Percentiles rank a stretch among this genome's conserved stretches.
phyloP scores from a whole-genome alignment of 53 echinoderm and acorn worm species.

The Holothuria scabra region DNA sequence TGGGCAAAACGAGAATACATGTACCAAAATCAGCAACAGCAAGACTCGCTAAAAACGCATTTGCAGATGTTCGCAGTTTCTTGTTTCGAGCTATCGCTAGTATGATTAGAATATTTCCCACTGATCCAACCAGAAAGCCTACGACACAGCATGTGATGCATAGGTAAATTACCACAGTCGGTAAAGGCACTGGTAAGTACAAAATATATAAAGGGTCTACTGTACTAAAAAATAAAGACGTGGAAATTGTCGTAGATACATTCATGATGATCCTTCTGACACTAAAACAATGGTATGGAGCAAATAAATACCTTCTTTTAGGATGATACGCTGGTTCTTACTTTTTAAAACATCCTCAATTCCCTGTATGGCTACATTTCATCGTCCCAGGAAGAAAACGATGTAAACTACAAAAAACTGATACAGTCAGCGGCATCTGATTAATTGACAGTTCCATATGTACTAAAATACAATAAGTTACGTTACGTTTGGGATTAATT shows the following conservation, averaged over 20 bases:
- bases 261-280: too few species aligned
- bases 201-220: background rate
- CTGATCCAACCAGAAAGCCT: background rate
- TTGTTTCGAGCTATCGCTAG: slow-evolving; percentile 15
- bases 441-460: too few species aligned
- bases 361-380: too few species aligned
- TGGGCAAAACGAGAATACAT: slow-evolving; percentile 25
- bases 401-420: too few species aligned
- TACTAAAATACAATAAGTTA: too few species aligned
- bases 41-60: slow-evolving; percentile 38
- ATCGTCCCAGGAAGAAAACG: too few species aligned
- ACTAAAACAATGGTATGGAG: too few species aligned
- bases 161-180: background rate
- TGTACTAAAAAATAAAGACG: background rate
- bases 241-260: background rate
- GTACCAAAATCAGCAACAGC: slow-evolving; percentile 40
- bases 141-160: background rate
- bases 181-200: slow-evolving; percentile 15
- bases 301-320: too few species aligned
- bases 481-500: too few species aligned
- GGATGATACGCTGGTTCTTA: too few species aligned
- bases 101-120: slow-evolving; percentile 38
- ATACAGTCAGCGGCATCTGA: too few species aligned
- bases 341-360: too few species aligned
- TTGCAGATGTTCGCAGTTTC: slow-evolving; percentile 23